Evolutionary conservation across 2,113 vertebrate species (phyloP).

Genomic region (Pollachius pollachius): DNA sequence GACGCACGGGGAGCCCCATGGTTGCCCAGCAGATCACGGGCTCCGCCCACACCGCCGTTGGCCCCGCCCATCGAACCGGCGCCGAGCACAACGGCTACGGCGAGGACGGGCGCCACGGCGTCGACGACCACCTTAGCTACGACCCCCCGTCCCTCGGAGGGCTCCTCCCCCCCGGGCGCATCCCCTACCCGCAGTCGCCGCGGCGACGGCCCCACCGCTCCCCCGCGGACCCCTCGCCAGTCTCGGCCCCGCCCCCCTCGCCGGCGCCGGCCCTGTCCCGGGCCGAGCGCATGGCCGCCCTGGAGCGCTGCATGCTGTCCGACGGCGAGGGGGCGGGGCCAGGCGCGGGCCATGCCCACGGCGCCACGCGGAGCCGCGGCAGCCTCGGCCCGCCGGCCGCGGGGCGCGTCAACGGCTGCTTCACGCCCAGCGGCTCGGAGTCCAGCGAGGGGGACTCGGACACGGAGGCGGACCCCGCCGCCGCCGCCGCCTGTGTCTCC

Average conservation of each 20-base stretch:
- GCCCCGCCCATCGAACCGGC: constrained; percentile 69
- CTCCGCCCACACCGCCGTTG: constrained; percentile 71
- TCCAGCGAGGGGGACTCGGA: constrained; percentile 92
- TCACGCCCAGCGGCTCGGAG: constrained; percentile 85
- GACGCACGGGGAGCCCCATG: constrained; percentile 62
- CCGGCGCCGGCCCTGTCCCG: constrained; percentile 57
- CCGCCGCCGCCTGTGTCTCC: constrained; percentile 53
- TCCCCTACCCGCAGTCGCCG: constrained; percentile 47
- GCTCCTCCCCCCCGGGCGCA: constrained; percentile 70
- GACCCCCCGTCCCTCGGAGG: constrained; percentile 35
- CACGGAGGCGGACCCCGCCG: constrained; percentile 59
- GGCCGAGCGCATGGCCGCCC: constrained; percentile 61
- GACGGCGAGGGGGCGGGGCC: constrained; percentile 76
- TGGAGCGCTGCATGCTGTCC: constrained; percentile 76
- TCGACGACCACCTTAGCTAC: constrained; percentile 31
- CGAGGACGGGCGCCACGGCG: constrained; percentile 78
- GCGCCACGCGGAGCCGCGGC: constrained; percentile 46
- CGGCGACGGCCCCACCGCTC: constrained; percentile 73
- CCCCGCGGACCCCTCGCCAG: constrained; percentile 71
- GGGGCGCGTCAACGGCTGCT: constrained; percentile 78
- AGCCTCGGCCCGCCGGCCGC: constrained; percentile 22
- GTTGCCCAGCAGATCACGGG: constrained; percentile 64
- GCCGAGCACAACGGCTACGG: constrained; percentile 60
- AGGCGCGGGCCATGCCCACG: constrained; percentile 49
- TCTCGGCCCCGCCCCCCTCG: constrained; percentile 67